A percentile compares a stretch with the other conserved stretches of the same genome.
Conservation (phyloP, 2,113 vertebrate species). For the Macrotis lagotis region DNA sequence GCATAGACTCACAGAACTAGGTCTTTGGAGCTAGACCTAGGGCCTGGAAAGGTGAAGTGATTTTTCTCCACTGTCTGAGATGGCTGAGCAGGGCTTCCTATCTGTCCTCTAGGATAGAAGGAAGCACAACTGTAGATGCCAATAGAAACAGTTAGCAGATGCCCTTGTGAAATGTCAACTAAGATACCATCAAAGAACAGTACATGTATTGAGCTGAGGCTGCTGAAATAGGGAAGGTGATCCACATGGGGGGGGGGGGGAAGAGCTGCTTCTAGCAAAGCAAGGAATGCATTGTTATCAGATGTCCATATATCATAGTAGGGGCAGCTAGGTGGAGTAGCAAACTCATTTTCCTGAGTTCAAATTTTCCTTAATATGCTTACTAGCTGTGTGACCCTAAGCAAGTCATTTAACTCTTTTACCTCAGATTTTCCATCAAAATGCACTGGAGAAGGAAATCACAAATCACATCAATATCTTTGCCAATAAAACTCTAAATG, state of each 20-base stretch:
- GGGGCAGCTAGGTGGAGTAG: neutral
- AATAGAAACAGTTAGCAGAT: neutral
- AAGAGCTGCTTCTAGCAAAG: neutral
- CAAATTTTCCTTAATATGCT: neutral
- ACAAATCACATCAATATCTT: neutral
- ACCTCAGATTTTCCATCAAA: neutral
- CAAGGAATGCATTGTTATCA: neutral
- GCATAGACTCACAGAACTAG: neutral
- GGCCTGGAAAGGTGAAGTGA: neutral
- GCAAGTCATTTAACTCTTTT: neutral
- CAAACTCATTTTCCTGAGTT: neutral
- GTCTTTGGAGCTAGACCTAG: neutral
- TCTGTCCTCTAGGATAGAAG: neutral
- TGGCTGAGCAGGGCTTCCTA: neutral
- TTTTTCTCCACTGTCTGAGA: neutral
- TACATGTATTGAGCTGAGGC: neutral
- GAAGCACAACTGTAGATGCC: neutral
- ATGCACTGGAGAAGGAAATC: neutral
- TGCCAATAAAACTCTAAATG: neutral
- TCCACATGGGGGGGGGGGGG: neutral
- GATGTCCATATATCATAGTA: neutral
- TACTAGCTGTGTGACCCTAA: neutral
- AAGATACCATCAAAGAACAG: neutral
- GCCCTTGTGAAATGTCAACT: neutral
- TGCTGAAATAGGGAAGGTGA: neutral